Evolutionary conservation across 1,140 invertebrate genomes (phyloP).

Genomic region (Sitodiplosis mosellana): DNA sequence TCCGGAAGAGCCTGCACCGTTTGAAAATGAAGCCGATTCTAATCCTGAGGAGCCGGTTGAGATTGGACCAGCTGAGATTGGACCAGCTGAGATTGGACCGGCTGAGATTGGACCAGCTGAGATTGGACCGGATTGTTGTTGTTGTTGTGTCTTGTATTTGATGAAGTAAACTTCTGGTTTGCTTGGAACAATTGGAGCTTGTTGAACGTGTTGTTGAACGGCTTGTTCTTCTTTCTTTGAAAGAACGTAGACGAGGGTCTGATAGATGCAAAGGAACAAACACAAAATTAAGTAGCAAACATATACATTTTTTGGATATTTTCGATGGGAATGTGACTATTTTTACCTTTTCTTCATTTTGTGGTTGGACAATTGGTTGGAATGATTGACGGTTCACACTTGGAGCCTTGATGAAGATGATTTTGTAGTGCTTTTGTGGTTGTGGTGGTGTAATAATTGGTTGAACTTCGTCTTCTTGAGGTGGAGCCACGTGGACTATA

Average conservation of each 20-base stretch:
- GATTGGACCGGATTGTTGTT: conserved; percentile 15
- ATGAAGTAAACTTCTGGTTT: conserved; percentile 49
- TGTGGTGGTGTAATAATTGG: too few species aligned
- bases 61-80: neutral
- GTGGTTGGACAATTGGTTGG: too few species aligned
- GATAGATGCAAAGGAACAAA: conserved; percentile 54
- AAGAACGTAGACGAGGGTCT: conserved; percentile 70
- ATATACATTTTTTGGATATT: too few species aligned
- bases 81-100: too few species aligned
- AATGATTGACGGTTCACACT: conserved; percentile 21
- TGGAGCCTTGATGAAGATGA: conserved; percentile 60
- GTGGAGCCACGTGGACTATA: too few species aligned
- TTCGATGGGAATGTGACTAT: conserved; percentile 33
- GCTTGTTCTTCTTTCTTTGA: conserved; percentile 66
- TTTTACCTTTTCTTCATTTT: too few species aligned
- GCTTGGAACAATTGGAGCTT: conserved; percentile 25
- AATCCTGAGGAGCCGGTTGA: neutral
- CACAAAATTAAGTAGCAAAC: conserved; percentile 45
- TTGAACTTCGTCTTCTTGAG: too few species aligned
- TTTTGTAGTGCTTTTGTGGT: conserved; percentile 48
- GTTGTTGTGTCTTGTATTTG: conserved; percentile 65
- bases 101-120: too few species aligned
- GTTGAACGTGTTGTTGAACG: conserved; percentile 59
- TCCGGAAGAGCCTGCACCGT: too few species aligned
- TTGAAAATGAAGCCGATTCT: too few species aligned